A percentile compares a stretch with the other conserved stretches of the same genome.
phyloP scores from a whole-genome alignment of 53 echinoderm and acorn worm genomes.

The Temnopleurus reevesii region DNA sequence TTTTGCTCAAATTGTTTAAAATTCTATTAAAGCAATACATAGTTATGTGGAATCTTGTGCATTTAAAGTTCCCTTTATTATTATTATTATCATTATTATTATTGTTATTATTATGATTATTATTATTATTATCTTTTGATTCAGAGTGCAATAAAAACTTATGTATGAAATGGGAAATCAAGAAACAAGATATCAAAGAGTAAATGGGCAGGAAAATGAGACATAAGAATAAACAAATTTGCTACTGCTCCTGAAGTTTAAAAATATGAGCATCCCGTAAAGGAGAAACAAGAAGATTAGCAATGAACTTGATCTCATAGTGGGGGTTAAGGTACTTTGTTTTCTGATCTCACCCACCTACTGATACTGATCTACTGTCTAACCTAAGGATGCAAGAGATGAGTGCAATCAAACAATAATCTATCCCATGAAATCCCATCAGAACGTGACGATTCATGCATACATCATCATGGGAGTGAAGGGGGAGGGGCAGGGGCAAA shows the following conservation, averaged over 20 bases:
- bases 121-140: too few species aligned
- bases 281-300: constrained; percentile 28
- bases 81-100: too few species aligned
- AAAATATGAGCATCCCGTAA: not conserved
- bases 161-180: too few species aligned
- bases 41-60: too few species aligned
- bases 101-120: too few species aligned
- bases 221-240: too few species aligned
- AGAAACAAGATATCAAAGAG: too few species aligned
- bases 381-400: constrained; percentile 45
- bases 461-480: not conserved
- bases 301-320: constrained; percentile 14
- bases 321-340: constrained; percentile 57
- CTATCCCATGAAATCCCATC: constrained; percentile 45
- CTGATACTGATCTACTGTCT: constrained; percentile 40
- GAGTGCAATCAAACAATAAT: constrained; percentile 49
- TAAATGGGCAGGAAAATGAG: too few species aligned
- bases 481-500: not conserved
- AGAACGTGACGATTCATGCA: constrained; percentile 53
- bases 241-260: not conserved
- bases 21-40: too few species aligned
- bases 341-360: constrained; percentile 54
- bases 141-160: too few species aligned
- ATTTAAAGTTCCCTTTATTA: too few species aligned
- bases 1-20: too few species aligned